Percentiles rank a stretch among this genome's conserved stretches.
These are phyloP conservation scores for Oxygymnocypris stewartii DNA, from an alignment of 2,113 vertebrate species.

Conservation along the genomic window DNA sequence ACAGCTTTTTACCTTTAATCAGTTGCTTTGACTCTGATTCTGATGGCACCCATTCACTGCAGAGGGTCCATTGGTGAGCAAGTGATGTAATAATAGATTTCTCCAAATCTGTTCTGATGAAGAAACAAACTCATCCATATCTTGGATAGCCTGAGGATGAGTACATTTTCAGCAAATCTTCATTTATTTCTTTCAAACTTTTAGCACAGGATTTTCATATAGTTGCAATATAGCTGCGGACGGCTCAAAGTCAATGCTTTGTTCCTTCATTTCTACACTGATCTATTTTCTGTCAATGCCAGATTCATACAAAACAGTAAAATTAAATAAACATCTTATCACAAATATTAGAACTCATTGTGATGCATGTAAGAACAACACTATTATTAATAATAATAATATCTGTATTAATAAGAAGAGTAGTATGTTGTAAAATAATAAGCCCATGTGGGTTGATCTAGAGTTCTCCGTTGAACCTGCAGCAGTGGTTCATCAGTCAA, in stretches of 20 bases:
- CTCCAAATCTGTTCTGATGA: too few relatives aligned
- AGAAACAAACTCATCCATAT: background rate
- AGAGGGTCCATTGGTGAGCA: too few relatives aligned
- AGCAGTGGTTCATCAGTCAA: conserved; percentile 69
- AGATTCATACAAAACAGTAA: conserved; percentile 60
- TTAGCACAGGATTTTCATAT: background rate
- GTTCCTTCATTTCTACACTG: conserved; percentile 7
- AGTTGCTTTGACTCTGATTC: too few relatives aligned
- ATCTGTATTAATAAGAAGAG: conserved; percentile 52
- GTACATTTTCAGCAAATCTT: background rate
- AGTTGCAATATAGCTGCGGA: conserved; percentile 48
- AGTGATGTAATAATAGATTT: too few relatives aligned
- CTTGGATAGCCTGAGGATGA: background rate
- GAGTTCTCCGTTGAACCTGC: conserved; percentile 51
- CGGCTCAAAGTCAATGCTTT: conserved; percentile 49
- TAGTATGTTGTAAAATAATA: conserved; percentile 37
- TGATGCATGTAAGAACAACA: conserved; percentile 62
- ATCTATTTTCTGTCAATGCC: conserved; percentile 22
- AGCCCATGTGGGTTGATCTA: conserved; percentile 59
- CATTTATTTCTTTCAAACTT: background rate
- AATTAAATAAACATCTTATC: conserved; percentile 63
- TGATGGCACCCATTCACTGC: too few relatives aligned
- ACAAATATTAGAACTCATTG: conserved; percentile 42
- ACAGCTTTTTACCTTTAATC: too few relatives aligned
- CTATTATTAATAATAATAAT: conserved; percentile 57